Conservation (phyloP, 1,140 invertebrate species). For the Agrypnia vestita region DNA sequence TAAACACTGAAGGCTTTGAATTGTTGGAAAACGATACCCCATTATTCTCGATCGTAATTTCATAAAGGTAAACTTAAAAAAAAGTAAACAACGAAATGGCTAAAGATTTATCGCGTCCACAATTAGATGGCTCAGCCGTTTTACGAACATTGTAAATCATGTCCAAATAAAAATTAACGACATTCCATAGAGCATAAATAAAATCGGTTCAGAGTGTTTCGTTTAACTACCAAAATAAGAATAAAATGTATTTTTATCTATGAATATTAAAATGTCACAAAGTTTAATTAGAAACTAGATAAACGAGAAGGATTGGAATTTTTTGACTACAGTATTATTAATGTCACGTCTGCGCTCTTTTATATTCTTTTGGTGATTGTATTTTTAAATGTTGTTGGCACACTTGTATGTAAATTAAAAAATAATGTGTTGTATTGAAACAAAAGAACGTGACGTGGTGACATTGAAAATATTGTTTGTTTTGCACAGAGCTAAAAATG, state of each 20-base stretch:
- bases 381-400: too few species aligned
- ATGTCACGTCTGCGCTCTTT: neutral
- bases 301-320: neutral
- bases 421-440: too few species aligned
- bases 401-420: too few species aligned
- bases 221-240: conserved; percentile 36
- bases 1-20: too few species aligned
- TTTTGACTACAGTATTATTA: neutral
- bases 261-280: conserved; percentile 26
- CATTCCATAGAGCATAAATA: conserved; percentile 25
- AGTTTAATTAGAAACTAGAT: conserved; percentile 23
- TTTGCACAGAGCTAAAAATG: too few species aligned
- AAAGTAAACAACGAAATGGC: neutral
- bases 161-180: conserved; percentile 39
- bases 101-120: conserved; percentile 23
- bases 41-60: too few species aligned
- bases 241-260: conserved; percentile 15
- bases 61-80: neutral
- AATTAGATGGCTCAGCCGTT: conserved; percentile 28
- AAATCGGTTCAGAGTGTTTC: neutral
- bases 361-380: neutral
- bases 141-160: conserved; percentile 37
- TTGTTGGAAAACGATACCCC: too few species aligned
- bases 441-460: too few species aligned
- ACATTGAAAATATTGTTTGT: too few species aligned